phyloP scores from a whole-genome alignment of 1,140 invertebrate genomes.

The Carcinoscorpius rotundicauda region DNA sequence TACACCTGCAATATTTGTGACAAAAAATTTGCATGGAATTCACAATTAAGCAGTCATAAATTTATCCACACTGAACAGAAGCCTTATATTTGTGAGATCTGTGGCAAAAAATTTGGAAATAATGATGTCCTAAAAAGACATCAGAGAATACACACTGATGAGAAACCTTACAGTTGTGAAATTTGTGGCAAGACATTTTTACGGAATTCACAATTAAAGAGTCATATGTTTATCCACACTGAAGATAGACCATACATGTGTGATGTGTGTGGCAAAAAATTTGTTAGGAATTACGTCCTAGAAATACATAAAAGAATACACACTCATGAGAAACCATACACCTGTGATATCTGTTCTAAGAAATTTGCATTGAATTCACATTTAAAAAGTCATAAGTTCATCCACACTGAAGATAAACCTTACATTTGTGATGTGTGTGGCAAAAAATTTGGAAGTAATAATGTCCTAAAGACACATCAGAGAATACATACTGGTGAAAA shows the following conservation, averaged over 20 bases:
- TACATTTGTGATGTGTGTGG: too few species aligned
- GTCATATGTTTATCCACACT: slow-evolving; percentile 20
- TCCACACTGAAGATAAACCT: too few species aligned
- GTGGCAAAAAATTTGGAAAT: not conserved
- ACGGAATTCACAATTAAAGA: not conserved
- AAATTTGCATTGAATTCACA: too few species aligned
- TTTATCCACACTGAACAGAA: not conserved
- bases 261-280: slow-evolving; percentile 4
- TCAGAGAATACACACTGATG: not conserved
- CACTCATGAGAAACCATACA: slow-evolving; percentile 3
- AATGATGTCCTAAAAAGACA: not conserved
- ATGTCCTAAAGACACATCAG: too few species aligned
- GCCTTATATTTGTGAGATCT: not conserved
- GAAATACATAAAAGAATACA: slow-evolving; percentile 15
- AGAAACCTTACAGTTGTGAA: not conserved
- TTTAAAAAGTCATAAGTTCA: too few species aligned
- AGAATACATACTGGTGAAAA: too few species aligned
- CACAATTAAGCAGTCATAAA: not conserved
- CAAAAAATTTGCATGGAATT: not conserved
- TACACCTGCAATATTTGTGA: not conserved
- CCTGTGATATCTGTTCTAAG: too few species aligned
- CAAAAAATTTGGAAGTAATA: too few species aligned
- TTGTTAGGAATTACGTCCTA: slow-evolving; percentile 3
- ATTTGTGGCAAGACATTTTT: not conserved
- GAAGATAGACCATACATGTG: slow-evolving; percentile 12